Conservation (phyloP, 2,888 invertebrate genomes). For the Hemithea aestivaria region DNA sequence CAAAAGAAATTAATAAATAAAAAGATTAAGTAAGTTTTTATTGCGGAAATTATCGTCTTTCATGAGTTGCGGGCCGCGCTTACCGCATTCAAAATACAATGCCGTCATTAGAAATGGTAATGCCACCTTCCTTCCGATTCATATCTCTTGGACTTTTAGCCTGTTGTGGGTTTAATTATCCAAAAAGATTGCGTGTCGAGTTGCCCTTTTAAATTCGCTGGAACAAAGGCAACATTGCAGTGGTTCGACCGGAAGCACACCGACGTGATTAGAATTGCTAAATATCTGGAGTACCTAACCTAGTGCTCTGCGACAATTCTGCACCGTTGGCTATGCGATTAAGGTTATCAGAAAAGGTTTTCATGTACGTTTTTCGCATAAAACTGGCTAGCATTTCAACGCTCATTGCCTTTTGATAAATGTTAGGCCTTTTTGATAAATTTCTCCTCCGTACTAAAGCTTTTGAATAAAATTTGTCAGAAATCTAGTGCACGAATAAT, state of each 20-base stretch:
- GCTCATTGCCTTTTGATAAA: too few relatives aligned
- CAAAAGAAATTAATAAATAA: too few relatives aligned
- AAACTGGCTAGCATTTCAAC: too few relatives aligned
- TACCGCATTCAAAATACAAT: conserved; percentile 12
- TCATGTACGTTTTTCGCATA: too few relatives aligned
- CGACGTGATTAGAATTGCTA: conserved; percentile 53
- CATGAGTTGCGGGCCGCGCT: too few relatives aligned
- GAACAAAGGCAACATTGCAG: conserved; percentile 38
- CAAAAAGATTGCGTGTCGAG: conserved; percentile 42
- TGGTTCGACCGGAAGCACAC: conserved; percentile 31
- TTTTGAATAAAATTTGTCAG: too few relatives aligned
- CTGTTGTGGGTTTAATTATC: conserved; percentile 45
- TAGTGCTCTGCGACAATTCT: too few relatives aligned
- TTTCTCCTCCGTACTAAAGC: too few relatives aligned
- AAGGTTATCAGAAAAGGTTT: too few relatives aligned
- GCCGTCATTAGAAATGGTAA: conserved; percentile 24
- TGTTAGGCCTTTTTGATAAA: too few relatives aligned
- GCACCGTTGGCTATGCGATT: too few relatives aligned
- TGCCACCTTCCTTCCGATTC: conserved; percentile 25
- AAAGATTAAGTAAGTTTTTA: conserved; percentile 1
- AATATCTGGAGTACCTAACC: conserved; percentile 29
- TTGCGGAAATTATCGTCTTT: conserved; percentile 7
- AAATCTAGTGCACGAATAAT: too few relatives aligned
- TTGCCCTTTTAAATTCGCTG: conserved; percentile 39
- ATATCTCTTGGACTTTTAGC: conserved; percentile 37